A percentile compares a stretch with the other conserved stretches of the same genome.
Evolutionary conservation across 2,888 invertebrate genomes (phyloP).

Genomic region (Ochropleura leucogaster): DNA sequence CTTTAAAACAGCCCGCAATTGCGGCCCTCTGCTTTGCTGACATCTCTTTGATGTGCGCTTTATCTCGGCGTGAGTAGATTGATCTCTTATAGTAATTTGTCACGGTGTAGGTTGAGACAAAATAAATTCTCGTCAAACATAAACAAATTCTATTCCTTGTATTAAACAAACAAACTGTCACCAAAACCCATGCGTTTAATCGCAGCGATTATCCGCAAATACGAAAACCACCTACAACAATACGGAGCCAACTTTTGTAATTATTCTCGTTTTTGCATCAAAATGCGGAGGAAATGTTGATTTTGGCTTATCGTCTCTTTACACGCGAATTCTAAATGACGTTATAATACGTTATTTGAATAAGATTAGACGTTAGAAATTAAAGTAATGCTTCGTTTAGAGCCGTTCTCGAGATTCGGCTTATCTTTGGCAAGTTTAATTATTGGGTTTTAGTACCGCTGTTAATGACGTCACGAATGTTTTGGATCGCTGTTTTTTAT

Average conservation of each 20-base stretch:
- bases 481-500: constrained; percentile 24
- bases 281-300: constrained; percentile 68
- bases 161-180: not conserved
- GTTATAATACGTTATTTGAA: constrained; percentile 76
- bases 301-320: constrained; percentile 74
- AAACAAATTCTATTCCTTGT: not conserved
- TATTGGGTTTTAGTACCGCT: constrained; percentile 58
- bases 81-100: not conserved
- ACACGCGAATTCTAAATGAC: constrained; percentile 74
- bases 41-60: too few species aligned
- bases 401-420: constrained; percentile 55
- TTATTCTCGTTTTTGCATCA: constrained; percentile 66
- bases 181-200: constrained; percentile 3
- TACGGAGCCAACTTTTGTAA: constrained; percentile 66
- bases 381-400: constrained; percentile 60
- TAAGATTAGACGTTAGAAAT: constrained; percentile 69
- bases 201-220: constrained; percentile 14
- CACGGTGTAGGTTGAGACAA: not conserved
- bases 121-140: not conserved
- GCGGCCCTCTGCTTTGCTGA: too few species aligned
- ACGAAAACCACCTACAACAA: constrained; percentile 48
- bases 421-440: constrained; percentile 64
- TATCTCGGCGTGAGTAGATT: too few species aligned
- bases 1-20: too few species aligned
- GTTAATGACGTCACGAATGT: constrained; percentile 38